phyloP scores from a whole-genome alignment of 2,888 invertebrate genomes.

The Nephrocerus scutellatus region DNA sequence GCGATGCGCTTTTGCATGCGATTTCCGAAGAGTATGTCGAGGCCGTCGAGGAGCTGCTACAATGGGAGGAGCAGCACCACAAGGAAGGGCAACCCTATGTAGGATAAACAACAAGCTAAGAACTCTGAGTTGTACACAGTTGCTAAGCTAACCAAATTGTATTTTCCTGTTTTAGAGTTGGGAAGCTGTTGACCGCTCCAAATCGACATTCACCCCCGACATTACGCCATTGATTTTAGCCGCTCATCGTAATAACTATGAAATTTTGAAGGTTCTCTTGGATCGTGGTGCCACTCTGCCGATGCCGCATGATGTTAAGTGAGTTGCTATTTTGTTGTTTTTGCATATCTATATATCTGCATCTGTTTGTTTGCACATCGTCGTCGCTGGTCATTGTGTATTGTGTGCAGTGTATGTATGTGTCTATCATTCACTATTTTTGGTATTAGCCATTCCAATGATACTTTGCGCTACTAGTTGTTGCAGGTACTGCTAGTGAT shows the following conservation, averaged over 20 bases:
- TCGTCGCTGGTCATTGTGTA: too few species aligned
- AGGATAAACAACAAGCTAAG: slow-evolving; percentile 39
- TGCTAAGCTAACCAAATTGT: neutral
- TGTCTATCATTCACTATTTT: too few species aligned
- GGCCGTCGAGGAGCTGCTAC: slow-evolving; percentile 86
- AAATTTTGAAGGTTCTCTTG: slow-evolving; percentile 88
- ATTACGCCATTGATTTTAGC: slow-evolving; percentile 93
- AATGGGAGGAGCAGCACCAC: slow-evolving; percentile 81
- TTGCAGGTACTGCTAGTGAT: too few species aligned
- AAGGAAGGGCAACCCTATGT: slow-evolving; percentile 71
- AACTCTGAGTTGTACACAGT: neutral
- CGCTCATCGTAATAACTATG: slow-evolving; percentile 94
- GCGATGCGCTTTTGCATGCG: slow-evolving; percentile 88
- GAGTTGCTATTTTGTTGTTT: slow-evolving; percentile 43
- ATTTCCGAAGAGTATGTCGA: slow-evolving; percentile 98
- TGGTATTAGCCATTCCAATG: too few species aligned
- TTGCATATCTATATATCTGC: too few species aligned
- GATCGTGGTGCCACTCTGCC: slow-evolving; percentile 89
- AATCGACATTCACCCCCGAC: slow-evolving; percentile 85
- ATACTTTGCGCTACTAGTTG: too few species aligned
- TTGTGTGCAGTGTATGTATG: too few species aligned
- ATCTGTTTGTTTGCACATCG: too few species aligned
- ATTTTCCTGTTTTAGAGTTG: slow-evolving; percentile 61
- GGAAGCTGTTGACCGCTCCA: slow-evolving; percentile 72
- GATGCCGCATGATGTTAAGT: slow-evolving; percentile 87